Base-by-base conservation (phyloP, 2,113 vertebrate species). In the Ia io region DNA sequence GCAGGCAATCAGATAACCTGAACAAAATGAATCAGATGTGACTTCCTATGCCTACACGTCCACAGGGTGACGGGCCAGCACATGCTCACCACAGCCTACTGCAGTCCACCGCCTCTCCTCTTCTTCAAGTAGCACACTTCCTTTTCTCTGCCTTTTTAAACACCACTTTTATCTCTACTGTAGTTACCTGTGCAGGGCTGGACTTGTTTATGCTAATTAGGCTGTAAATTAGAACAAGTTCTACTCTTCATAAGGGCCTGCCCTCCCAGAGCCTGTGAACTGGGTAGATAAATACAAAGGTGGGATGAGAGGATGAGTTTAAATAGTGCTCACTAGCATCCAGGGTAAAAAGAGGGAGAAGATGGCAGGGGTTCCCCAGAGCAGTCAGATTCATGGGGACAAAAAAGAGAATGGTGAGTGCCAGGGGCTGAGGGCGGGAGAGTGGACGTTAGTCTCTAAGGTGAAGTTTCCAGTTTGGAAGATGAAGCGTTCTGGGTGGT, bases 391-490 rank as follows among this genome's bases (percentile, higher is more conserved):
- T 32, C 30, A 16, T 0, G 59, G 22, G 83, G 44, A 67, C 44
- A 18, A 11, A 56, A 10, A 20, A 20, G 0, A 35, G 17, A 42
- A 49, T 2, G 40, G 14, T 5, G 9, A 16, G 3, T 28, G 40
- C 35, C 25, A 18, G 20, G 49, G n/a, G 32, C 32, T 25, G 32
- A 9, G 56, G 18, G n/a, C 2, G 20, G 20, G 67, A 3, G 7
- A 3, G 2, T 3, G 37, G 12, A n/a, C 22, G 30, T 6, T 2
- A 0, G 47, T 18, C 37, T 59, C 22, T 8, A 4, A 37, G 1
- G 20, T 9, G n/a, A 18, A 65, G 8, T 5, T 35, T 35, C 71
- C 17, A 9, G 10, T 9, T 13, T 44, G 47, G 59, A 30, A 18
- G 28, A 49, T 0, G 23, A 14, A 84, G n/a, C 1, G n/a, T 35